Conservation (phyloP, 2,888 invertebrate genomes). For the Drosophila cognata region DNA sequence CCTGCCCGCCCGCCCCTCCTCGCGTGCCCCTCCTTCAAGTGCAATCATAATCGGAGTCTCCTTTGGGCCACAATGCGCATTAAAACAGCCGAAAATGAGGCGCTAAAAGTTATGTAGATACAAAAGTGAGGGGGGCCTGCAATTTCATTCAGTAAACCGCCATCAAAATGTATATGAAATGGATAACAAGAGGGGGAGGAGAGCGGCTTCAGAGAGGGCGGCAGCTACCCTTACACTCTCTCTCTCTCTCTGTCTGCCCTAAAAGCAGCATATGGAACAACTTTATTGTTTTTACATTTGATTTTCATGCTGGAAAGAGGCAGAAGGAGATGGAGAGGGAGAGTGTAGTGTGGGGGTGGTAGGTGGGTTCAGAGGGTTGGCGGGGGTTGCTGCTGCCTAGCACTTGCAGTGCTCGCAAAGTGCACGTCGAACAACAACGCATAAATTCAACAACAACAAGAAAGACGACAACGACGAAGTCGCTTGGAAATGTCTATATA, state of each 20-base stretch:
- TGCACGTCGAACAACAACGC: constrained; percentile 67
- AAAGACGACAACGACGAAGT: constrained; percentile 38
- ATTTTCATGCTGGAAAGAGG: constrained; percentile 42
- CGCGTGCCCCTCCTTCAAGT: background rate
- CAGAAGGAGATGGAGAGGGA: background rate
- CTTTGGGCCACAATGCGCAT: constrained; percentile 53
- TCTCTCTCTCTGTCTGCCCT: background rate
- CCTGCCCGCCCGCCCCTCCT: background rate
- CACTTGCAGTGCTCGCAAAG: constrained; percentile 69
- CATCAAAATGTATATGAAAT: constrained; percentile 38
- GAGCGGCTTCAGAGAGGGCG: background rate
- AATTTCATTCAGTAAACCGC: constrained; percentile 79
- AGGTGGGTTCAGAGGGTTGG: background rate
- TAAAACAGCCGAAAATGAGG: constrained; percentile 41
- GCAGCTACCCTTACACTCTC: constrained; percentile 33
- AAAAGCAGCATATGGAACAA: constrained; percentile 67
- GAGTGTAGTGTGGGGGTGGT: background rate
- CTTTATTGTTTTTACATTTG: constrained; percentile 79
- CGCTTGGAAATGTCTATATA: constrained; percentile 76
- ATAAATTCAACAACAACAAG: constrained; percentile 48
- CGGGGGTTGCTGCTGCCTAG: constrained; percentile 12
- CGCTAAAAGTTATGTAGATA: constrained; percentile 67
- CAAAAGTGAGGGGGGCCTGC: constrained; percentile 31
- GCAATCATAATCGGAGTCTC: constrained; percentile 41
- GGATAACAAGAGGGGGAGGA: background rate